A percentile compares a stretch with the other conserved stretches of the same genome.
Evolutionary conservation across 2,113 vertebrate genomes (phyloP).

Genomic region (Pholis gunnellus): DNA sequence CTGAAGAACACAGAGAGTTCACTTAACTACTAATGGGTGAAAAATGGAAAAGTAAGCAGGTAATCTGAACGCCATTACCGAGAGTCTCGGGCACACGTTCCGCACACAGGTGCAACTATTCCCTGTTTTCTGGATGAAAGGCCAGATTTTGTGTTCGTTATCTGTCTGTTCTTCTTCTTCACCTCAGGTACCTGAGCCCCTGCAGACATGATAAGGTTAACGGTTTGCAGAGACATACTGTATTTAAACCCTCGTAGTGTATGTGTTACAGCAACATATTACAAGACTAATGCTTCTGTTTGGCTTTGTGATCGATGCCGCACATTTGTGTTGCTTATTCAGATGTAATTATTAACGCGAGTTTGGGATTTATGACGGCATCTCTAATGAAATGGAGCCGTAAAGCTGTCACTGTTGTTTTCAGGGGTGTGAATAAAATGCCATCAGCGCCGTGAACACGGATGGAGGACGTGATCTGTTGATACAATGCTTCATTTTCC

Average conservation of each 20-base stretch:
- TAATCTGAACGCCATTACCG: not conserved
- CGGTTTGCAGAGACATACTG: not conserved
- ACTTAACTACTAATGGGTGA: not conserved
- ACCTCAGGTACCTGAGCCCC: not conserved
- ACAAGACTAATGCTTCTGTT: constrained; percentile 24
- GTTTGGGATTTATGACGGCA: constrained; percentile 39
- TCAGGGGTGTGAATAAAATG: constrained; percentile 49
- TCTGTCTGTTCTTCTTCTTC: not conserved
- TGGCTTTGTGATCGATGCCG: constrained; percentile 40
- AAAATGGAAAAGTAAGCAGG: not conserved
- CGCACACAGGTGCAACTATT: not conserved
- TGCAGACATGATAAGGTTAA: not conserved
- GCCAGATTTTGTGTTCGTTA: not conserved
- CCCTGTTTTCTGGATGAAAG: not conserved
- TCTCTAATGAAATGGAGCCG: constrained; percentile 55
- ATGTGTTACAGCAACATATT: not conserved
- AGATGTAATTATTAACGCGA: constrained; percentile 47
- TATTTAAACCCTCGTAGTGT: not conserved
- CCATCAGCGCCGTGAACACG: constrained; percentile 57
- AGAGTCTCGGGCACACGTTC: not conserved
- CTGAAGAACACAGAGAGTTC: constrained; percentile 26
- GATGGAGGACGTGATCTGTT: constrained; percentile 47
- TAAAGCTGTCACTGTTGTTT: constrained; percentile 60
- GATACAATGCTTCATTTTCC: constrained; percentile 67
- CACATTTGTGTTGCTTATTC: constrained; percentile 39